A percentile compares a stretch with the other conserved stretches of the same genome.
phyloP scores from a whole-genome alignment of 2,888 invertebrate species.

The Eilema sororculum region DNA sequence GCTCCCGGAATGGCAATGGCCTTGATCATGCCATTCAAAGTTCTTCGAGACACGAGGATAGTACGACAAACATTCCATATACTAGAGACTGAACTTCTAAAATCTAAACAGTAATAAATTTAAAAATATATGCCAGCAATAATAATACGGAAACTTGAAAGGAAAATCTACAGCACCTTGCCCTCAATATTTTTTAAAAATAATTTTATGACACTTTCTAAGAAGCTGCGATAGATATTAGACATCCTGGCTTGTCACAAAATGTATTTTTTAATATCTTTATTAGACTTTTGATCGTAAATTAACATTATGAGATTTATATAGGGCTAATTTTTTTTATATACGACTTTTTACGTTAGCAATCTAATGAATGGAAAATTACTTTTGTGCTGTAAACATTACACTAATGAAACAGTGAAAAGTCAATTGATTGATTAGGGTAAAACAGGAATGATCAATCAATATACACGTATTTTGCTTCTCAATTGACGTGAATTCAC shows the following conservation, averaged over 20 bases:
- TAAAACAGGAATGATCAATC: too few relatives aligned
- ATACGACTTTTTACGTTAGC: neutral
- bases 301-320: neutral
- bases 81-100: neutral
- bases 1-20: too few relatives aligned
- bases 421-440: too few relatives aligned
- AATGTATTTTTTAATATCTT: neutral
- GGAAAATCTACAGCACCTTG: conserved; percentile 7
- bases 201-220: conserved; percentile 11
- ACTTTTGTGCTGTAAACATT: neutral
- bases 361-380: neutral
- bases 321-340: neutral
- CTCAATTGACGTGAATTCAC: too few relatives aligned
- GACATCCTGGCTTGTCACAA: neutral
- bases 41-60: neutral
- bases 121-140: conserved; percentile 2
- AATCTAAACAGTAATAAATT: conserved; percentile 2
- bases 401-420: neutral
- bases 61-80: neutral
- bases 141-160: conserved; percentile 12
- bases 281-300: conserved; percentile 5
- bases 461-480: too few relatives aligned
- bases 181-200: conserved; percentile 1
- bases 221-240: conserved; percentile 9
- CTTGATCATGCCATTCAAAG: too few relatives aligned